Base-by-base conservation (phyloP, 2,113 vertebrate genomes). In the Leptosomus discolor region DNA sequence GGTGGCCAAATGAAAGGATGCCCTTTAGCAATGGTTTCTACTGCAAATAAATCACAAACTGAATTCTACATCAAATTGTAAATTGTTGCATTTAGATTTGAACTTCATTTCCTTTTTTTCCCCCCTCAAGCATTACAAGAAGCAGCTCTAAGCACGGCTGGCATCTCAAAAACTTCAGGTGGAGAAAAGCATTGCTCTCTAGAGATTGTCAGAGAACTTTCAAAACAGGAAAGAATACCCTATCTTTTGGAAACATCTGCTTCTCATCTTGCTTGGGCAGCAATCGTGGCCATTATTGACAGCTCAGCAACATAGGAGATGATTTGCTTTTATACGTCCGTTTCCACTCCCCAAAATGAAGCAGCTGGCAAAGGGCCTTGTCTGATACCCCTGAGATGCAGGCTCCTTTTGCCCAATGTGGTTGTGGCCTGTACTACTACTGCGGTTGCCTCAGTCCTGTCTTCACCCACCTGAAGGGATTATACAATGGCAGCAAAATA, bases 341-440 rank as follows among this genome's bases (percentile, higher is more conserved):
- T 50, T 92, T 85, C 43, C 24, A 51, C 24, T 68, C 11, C 12
- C 19, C 22, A 22, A 24, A 86, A 61, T 0, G 2, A 74, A 83
- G 37, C 16, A 32, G 21, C 3, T 37, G 39, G 18, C 18, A 48
- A 71, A 73, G 14, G 29, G 32, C 27, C 43, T 63, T 79, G 64
- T 20, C 32, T 46, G 30, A 65, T 37, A 64, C 3, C n/a, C 29
- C 15, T 8, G 27, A 64, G 54, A 57, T 22, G 34, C 4, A 4
- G 48, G 8, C 37, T 78, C 8, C 20, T 58, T 53, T 67, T 3
- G 0, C 29, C 26, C 54, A 51, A 7, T 0, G 1, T 39, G 32
- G 29, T 53, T 14, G 0, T 60, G 30, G 19, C 29, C 36, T 37
- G 53, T 41, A 27, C 24, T 34, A 17, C 26, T 22, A 18, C 14